phyloP scores from a whole-genome alignment of 2,113 vertebrate genomes.

The Poeciliopsis occidentalis region DNA sequence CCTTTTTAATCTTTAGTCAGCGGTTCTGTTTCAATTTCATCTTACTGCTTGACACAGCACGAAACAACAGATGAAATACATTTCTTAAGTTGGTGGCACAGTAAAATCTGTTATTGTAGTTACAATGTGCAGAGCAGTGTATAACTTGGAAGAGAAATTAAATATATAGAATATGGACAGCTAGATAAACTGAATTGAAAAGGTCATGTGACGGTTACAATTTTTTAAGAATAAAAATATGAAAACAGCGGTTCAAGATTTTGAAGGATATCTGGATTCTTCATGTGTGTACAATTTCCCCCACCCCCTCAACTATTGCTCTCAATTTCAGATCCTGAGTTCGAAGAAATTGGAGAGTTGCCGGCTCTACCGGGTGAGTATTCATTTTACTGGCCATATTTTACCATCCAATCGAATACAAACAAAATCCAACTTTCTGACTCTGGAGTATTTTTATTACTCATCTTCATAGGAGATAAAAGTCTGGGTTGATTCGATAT shows the following conservation, averaged over 20 bases:
- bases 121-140: neutral
- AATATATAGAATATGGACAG: no score
- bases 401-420: neutral
- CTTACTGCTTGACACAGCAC: no score
- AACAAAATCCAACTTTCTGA: neutral
- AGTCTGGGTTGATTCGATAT: no score
- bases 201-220: no score
- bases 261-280: no score
- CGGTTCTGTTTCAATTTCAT: no score
- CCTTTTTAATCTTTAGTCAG: neutral
- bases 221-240: no score
- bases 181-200: no score
- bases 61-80: no score
- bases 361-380: conserved; percentile 92
- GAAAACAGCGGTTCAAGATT: no score
- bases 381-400: neutral
- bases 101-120: neutral
- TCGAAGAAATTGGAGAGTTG: conserved; percentile 87
- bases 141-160: neutral
- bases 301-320: conserved; percentile 4
- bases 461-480: neutral
- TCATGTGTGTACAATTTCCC: no score
- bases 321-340: conserved; percentile 92
- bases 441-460: neutral
- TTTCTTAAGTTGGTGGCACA: neutral